Evolutionary conservation across 1,140 invertebrate species (phyloP), one percentile per base, ranked within the genome.

Genomic region (Heterodera schachtii): DNA sequence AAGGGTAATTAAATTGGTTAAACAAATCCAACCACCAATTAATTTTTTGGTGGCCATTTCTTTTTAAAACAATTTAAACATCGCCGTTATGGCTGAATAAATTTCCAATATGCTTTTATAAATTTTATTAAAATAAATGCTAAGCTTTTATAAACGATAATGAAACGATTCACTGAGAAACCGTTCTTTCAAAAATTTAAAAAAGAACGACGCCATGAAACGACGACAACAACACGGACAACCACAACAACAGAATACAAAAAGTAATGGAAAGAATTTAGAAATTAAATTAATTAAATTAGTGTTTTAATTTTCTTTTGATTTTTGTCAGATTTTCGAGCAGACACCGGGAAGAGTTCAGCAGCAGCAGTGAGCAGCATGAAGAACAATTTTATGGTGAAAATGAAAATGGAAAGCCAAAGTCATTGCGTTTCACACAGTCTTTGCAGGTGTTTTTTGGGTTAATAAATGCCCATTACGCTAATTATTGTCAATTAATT

Each of bases 381-480:
- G 69, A 71, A 19, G 69, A 71, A 46, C 69, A 71, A 2, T 43
- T 71, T 71, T 71, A 71, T 46, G 69, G 69, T 6, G 21, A 7
- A 43, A 46, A 46, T 71, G 69, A 41, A 44, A 71, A 71, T n/a
- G 31, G 31, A 31, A 71, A 71, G 19, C 11, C 69, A 31, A 71
- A 71, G 19, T 41, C 69, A 41, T 41, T 71, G 2, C 69, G 43
- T 41, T 71, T 43, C 21, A 71, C 69, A 31, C 69, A 71, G 21
- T 71, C 69, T 3, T 71, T 71, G 19, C 69, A 71, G 19, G 69
- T 71, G 5, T 19, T 64, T 64, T 19, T 64, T 64, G 19, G 11
- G 11, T 60, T 19, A 16, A 19, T 64, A 31, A 31, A 31, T 31
- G 31, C 31, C 31, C 31, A 31, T 31, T 31, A 0, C 31, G 31